Evolutionary conservation across 1,140 invertebrate genomes (phyloP).

Genomic region (Bradynema listronoti): DNA sequence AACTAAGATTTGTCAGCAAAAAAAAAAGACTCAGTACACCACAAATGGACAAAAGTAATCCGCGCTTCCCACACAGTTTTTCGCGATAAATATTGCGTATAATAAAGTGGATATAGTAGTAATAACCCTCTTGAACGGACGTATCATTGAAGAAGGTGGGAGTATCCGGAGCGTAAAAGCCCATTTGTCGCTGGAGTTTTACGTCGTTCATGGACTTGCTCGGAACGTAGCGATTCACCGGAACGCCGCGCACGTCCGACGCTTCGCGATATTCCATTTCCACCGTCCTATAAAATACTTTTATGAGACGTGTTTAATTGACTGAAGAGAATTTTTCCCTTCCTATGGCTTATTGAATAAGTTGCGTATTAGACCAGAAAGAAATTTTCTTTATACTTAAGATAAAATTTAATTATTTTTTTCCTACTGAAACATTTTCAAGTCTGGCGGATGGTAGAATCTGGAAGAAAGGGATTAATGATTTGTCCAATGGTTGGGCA

Average conservation of each 20-base stretch:
- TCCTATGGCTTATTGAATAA: slow-evolving; percentile 4
- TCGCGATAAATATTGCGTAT: too few species aligned
- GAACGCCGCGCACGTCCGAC: slow-evolving; percentile 24
- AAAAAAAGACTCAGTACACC: not conserved
- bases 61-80: too few species aligned
- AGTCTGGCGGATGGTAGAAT: not conserved
- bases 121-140: slow-evolving; percentile 35
- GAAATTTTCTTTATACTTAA: slow-evolving; percentile 5
- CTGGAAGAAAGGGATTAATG: not conserved
- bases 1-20: slow-evolving; percentile 7
- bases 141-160: slow-evolving; percentile 47
- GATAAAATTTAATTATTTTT: not conserved
- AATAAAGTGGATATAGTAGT: not conserved
- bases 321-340: not conserved
- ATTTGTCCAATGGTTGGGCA: too few species aligned
- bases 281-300: slow-evolving; percentile 34
- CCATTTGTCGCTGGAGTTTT: slow-evolving; percentile 26
- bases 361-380: slow-evolving; percentile 10
- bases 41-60: too few species aligned
- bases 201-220: slow-evolving; percentile 38
- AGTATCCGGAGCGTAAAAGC: slow-evolving; percentile 49
- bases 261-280: slow-evolving; percentile 38
- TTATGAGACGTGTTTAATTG: not conserved
- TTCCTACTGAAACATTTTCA: not conserved
- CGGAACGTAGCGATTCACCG: slow-evolving; percentile 36